A percentile compares a stretch with the other conserved stretches of the same genome.
Conservation (phyloP, 2,888 invertebrate genomes). For the Eudasyphora cyanicolor region DNA sequence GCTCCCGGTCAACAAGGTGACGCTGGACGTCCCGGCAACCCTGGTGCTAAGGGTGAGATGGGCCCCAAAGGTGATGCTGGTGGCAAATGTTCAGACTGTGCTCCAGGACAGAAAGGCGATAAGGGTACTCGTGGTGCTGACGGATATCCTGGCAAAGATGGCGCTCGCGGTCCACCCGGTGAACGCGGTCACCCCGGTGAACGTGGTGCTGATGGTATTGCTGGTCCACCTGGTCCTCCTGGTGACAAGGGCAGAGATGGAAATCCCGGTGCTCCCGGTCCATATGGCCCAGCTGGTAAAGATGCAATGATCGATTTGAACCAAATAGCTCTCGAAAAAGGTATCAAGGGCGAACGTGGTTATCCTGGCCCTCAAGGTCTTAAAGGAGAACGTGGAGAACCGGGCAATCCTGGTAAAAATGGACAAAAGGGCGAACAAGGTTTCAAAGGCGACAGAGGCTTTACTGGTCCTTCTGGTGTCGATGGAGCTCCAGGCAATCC, state of each 20-base stretch:
- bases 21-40: conserved; percentile 85
- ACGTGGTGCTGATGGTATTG: conserved; percentile 85
- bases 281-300: conserved; percentile 84
- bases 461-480: conserved; percentile 85
- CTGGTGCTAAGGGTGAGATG: conserved; percentile 83
- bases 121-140: conserved; percentile 89
- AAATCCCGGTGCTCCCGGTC: conserved; percentile 83
- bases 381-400: conserved; percentile 85
- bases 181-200: conserved; percentile 86
- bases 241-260: conserved; percentile 81
- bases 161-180: conserved; percentile 88
- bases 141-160: conserved; percentile 85
- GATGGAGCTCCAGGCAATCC: conserved; percentile 86
- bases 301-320: conserved; percentile 82
- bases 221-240: conserved; percentile 81
- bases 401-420: conserved; percentile 85
- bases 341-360: conserved; percentile 86
- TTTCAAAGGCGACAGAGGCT: conserved; percentile 85
- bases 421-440: conserved; percentile 88
- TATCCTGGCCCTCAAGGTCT: conserved; percentile 84
- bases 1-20: conserved; percentile 85
- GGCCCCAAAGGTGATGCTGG: conserved; percentile 91
- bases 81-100: conserved; percentile 89
- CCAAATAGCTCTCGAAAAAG: conserved; percentile 82
- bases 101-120: conserved; percentile 87